phyloP scores from a whole-genome alignment of 2,888 invertebrate genomes.

The Pseudanteris insignis region DNA sequence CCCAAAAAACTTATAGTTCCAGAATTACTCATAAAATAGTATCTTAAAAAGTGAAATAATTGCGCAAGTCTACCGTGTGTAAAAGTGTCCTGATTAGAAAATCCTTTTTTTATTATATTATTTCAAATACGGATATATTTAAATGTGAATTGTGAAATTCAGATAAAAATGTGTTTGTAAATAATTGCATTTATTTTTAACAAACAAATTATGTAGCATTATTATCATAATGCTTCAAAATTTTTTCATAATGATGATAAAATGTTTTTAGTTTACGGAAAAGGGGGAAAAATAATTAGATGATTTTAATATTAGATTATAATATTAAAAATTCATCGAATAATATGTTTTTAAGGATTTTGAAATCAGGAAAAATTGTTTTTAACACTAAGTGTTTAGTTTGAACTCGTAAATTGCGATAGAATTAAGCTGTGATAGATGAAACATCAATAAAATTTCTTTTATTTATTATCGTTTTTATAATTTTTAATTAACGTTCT shows the following conservation, averaged over 20 bases:
- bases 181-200: constrained; percentile 2
- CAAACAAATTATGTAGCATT: too few relatives aligned
- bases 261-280: too few relatives aligned
- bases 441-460: neutral
- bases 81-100: constrained; percentile 27
- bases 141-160: too few relatives aligned
- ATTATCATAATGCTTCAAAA: too few relatives aligned
- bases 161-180: too few relatives aligned
- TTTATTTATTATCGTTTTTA: too few relatives aligned
- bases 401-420: constrained; percentile 22
- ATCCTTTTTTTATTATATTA: constrained; percentile 3
- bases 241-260: too few relatives aligned
- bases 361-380: constrained; percentile 30
- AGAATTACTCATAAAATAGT: constrained; percentile 14
- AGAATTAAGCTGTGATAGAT: constrained; percentile 32
- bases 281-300: too few relatives aligned
- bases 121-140: too few relatives aligned
- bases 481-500: neutral
- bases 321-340: neutral
- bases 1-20: constrained; percentile 15
- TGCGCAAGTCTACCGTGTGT: constrained; percentile 11
- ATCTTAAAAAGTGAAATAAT: constrained; percentile 16
- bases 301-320: neutral
- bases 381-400: constrained; percentile 29
- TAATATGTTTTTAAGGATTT: constrained; percentile 21